Conservation (phyloP, 2,888 invertebrate species). For the Scaptodrosophila latifasciaeformis region DNA sequence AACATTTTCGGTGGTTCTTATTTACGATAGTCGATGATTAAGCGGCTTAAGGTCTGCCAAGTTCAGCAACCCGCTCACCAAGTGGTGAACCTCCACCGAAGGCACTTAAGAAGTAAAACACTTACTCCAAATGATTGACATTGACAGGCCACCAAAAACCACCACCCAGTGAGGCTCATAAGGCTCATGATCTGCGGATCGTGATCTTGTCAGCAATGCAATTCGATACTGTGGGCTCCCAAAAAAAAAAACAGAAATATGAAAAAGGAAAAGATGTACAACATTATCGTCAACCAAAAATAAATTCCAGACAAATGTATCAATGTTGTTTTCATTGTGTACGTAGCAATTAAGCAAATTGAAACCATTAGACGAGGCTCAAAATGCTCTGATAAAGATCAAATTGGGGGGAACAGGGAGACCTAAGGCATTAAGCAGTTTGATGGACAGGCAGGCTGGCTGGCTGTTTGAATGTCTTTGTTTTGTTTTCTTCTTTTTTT, state of each 20-base stretch:
- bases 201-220: conserved; percentile 64
- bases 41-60: not conserved
- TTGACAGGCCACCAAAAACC: conserved; percentile 51
- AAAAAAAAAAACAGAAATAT: conserved; percentile 8
- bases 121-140: no score
- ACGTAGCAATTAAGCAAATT: conserved; percentile 51
- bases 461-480: conserved; percentile 16
- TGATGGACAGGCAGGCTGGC: conserved; percentile 36
- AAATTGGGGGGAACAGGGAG: conserved; percentile 14
- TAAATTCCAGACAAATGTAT: no score
- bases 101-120: no score
- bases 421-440: not conserved
- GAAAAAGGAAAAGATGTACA: no score
- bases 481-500: conserved; percentile 28
- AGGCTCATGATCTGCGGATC: no score
- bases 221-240: conserved; percentile 50
- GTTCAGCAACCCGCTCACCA: conserved; percentile 40
- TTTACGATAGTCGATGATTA: not conserved
- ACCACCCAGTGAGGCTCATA: conserved; percentile 44
- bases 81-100: no score
- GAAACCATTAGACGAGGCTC: conserved; percentile 34
- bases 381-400: conserved; percentile 44
- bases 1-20: no score
- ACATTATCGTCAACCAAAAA: conserved; percentile 35
- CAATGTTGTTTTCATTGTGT: no score